These are phyloP conservation scores for Brachyhypopomus occidentalis DNA, from an alignment of 2,113 vertebrate genomes.

Conservation along the genomic window DNA sequence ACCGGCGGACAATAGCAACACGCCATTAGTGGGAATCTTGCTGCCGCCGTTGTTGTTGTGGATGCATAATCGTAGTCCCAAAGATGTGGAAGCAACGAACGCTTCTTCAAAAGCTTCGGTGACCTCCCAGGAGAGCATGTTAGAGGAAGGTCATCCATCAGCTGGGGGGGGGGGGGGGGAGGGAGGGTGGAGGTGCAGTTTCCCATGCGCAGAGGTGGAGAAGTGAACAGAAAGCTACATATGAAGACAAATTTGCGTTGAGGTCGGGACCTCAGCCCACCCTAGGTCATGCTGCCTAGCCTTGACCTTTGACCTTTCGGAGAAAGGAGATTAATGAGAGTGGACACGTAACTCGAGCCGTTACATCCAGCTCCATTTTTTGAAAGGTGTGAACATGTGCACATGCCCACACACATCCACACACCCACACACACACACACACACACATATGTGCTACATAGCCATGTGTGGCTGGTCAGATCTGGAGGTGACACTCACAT, in stretches of 20 bases:
- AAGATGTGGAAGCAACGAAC: background rate
- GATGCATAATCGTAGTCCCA: background rate
- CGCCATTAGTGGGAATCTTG: background rate
- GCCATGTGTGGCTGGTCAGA: background rate
- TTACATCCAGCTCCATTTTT: constrained; percentile 46
- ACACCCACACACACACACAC: constrained; percentile 16
- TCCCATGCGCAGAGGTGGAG: background rate
- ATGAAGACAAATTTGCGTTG: constrained; percentile 36
- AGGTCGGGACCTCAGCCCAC: constrained; percentile 32
- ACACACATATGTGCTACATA: constrained; percentile 9
- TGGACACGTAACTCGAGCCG: constrained; percentile 50
- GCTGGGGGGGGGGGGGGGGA: background rate
- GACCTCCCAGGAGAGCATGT: constrained; percentile 29
- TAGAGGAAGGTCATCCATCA: constrained; percentile 29
- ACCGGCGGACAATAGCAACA: too few species aligned
- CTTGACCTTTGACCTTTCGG: constrained; percentile 48
- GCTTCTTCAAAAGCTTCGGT: background rate
- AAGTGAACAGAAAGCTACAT: constrained; percentile 33
- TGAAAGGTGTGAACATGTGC: constrained; percentile 28
- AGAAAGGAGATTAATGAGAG: constrained; percentile 53
- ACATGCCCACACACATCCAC: constrained; percentile 18
- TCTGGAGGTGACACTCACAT: constrained; percentile 11
- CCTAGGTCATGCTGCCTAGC: constrained; percentile 47
- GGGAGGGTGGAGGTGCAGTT: constrained; percentile 19
- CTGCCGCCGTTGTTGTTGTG: background rate